Evolutionary conservation across 2,888 invertebrate genomes (phyloP), one percentile per base, ranked within the genome.

Genomic region (Polia nebulosa): DNA sequence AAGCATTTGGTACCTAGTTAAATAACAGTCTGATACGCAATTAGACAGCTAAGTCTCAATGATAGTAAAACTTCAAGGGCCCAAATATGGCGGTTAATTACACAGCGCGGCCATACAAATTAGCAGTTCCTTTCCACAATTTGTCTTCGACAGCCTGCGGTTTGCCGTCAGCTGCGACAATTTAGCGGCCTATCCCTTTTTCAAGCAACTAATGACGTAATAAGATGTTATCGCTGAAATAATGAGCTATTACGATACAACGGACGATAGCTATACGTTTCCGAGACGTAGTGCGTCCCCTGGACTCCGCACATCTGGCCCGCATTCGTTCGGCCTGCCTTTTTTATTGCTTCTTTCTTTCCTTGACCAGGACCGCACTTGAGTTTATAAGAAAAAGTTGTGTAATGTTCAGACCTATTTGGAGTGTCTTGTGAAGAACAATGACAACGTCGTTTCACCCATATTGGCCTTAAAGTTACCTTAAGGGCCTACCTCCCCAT

Each of bases 161-260:
- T 72, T 70, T 62, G 57, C 52, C 76, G 76, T 62, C 83, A 84
- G 84, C 84, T 83, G 83, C 85, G 64, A 71, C 73, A 78, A 68
- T 73, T 84, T 73, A 77, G 57, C 62, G 9, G 65, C 44, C 69
- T 64, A 70, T 78, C 67, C 65, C 63, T 64, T 73, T 70, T 84
- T 76, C 78, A 72, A 67, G 51, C 32, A 32, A 59, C n/a, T 60
- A 74, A 68, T 71, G 64, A 75, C 47, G 62, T 81, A 76, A 76
- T 76, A 72, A 76, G 81, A 83, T 84, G 44, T n/a, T 80, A 84
- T 84, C 83, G 72, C 32, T 66, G 20, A 39, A 64, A 70, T 84
- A 82, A 84, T 76, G 53, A 75, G 39, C 66, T 59, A 76, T 78
- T 83, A 77, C 44, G 44, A 72, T 63, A 73, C 63, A 80, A 76